Evolutionary conservation across 1,140 invertebrate species (phyloP), one percentile per base, ranked within the genome.

Genomic region (Akabosia matsudoensis): DNA sequence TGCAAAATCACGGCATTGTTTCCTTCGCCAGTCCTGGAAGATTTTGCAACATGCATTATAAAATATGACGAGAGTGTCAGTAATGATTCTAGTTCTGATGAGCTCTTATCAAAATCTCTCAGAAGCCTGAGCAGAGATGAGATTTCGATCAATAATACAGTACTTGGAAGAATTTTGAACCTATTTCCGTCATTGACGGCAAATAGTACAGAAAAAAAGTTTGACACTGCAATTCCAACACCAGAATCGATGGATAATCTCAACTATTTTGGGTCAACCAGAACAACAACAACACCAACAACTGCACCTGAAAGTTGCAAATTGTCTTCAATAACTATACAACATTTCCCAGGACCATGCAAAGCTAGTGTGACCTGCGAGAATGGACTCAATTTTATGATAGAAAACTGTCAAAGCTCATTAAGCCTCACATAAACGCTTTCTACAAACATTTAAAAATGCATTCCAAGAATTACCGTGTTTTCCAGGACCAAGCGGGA

Each of bases 321-420:
- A 31, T 30, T 71, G 16, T 3, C 67, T 7, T 64, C 74, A 74
- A 52, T 77, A 0, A 30, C 37, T 10, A 31, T 77, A 0, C 28
- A 77, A 24, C 76, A 77, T 70, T 77, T 31, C 26, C 76, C 76
- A 4, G 76, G 76, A 24, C 76, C 76, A 1, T 77, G 76, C 18
- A 70, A 33, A 31, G 76, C 76, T 13, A 37, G 37, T 0, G 51
- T 77, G 30, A 77, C 76, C 0, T 77, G 76, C 26, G 45, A 73
- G 33, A 73, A 70, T 54, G 73, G 73, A 16, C 24, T 45, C 7
- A 56, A n/a, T n/a, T 13, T 28, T 73, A 34, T 16, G 71, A 22
- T 33, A 16, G 14, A n/a, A 3, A 61, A 74, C 2, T 77, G 76
- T 54, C 24, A 70, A 24, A 73, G 61, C 13, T 37, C 76, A 24